Base-by-base conservation (phyloP, 2,797 vertebrate genomes). In the Propithecus deckenii region DNA sequence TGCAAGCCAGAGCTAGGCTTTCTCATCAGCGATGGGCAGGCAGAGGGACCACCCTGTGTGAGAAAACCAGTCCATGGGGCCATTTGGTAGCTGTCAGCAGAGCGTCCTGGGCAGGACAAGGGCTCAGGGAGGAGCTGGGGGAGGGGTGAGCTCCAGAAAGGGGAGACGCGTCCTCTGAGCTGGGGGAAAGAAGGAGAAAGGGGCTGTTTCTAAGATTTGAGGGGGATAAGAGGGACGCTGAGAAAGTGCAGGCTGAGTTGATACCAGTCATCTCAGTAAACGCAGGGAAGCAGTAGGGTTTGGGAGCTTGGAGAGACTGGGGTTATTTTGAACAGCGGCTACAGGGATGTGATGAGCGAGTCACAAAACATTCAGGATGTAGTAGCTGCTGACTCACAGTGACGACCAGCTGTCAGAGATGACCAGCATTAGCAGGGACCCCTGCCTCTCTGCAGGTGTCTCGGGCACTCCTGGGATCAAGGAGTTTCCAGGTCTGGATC, bases 401-500 rank as follows among this genome's bases (percentile, higher is more conserved):
- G 17, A 14, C 0, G 0, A 3, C 43, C 20, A 7, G 25, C 25
- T 17, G 7, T 23, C 46, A 15, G 46, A 61, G 22, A 30, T 59
- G 30, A 38, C 1, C 2, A 48, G 41, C 4, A 8, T 43, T 30
- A 7, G 30, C 1, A 1, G 9, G 22, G 5, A 5, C 1, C 15
- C 18, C 17, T 41, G 72, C 23, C 43, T 32, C 81, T 59, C 79
- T n/a, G 43, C 17, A 61, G 69, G 4, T 17, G 8, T 48, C 22
- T 46, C 65, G 1, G 86, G 35, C 30, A 9, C 38, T 63, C n/a
- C 46, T 6, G 20, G 57, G 74, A 17, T 32, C 25, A 6, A 75
- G 41, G 13, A 23, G 18, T 67, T 72, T 3, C 13, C 52, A 17
- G 52, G n/a, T 17, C 25, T 35, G 28, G 50, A 57, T 28, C 46